These are phyloP conservation scores for Agonopterix heracliana DNA, from an alignment of 2,888 invertebrate genomes.

Conservation along the genomic window DNA sequence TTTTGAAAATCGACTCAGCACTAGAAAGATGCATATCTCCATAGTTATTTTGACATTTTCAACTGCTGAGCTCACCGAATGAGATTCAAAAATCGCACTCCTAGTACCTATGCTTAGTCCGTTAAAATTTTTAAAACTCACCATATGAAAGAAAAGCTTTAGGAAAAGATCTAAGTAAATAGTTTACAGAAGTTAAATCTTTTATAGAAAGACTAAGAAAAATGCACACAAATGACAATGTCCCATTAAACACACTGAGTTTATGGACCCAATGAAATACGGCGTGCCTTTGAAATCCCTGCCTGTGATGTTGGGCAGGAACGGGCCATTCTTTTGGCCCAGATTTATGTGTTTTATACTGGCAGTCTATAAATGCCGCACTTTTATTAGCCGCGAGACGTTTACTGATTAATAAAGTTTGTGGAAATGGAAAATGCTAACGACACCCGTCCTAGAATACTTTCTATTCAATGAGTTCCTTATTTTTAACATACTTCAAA, in stretches of 20 bases:
- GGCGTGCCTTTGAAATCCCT: constrained; percentile 63
- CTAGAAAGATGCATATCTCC: too few species aligned
- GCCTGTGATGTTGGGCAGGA: constrained; percentile 63
- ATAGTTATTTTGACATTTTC: too few species aligned
- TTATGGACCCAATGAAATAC: constrained; percentile 63
- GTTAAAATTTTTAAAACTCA: too few species aligned
- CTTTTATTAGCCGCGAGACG: constrained; percentile 68
- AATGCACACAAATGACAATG: constrained; percentile 49
- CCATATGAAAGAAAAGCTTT: too few species aligned
- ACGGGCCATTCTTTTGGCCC: constrained; percentile 55
- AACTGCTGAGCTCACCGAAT: too few species aligned
- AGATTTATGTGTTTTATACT: constrained; percentile 68
- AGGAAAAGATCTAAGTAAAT: too few species aligned
- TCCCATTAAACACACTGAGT: constrained; percentile 63
- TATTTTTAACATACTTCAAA: too few species aligned
- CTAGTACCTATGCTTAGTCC: too few species aligned
- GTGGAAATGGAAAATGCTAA: constrained; percentile 59
- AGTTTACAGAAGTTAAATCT: too few species aligned
- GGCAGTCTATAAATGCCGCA: constrained; percentile 65
- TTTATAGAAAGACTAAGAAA: constrained; percentile 13
- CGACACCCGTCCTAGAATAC: constrained; percentile 55
- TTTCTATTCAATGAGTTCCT: too few species aligned
- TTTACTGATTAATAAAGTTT: constrained; percentile 73
- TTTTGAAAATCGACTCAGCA: too few species aligned
- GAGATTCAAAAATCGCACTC: too few species aligned